Evolutionary conservation across 2,113 vertebrate genomes (phyloP).

Genomic region (Odontophorus gujanensis): DNA sequence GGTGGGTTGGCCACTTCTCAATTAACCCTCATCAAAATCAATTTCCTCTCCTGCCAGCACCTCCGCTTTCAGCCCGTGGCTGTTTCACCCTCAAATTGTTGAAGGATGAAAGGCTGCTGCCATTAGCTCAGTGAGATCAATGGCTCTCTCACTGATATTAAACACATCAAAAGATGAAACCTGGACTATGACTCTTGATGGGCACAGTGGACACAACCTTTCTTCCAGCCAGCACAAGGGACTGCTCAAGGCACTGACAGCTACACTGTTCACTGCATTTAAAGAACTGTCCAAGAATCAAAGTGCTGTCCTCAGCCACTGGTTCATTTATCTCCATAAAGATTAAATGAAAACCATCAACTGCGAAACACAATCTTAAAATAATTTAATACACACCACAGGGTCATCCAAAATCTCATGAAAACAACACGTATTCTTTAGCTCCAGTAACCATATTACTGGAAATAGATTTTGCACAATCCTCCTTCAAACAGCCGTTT

Average conservation of each 20-base stretch:
- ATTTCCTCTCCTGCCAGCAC: background rate
- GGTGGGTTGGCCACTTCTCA: background rate
- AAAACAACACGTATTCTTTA: conserved; percentile 48
- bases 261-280: background rate
- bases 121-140: background rate
- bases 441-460: conserved; percentile 65
- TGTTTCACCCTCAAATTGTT: background rate
- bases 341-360: background rate
- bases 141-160: background rate
- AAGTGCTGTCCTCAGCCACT: background rate
- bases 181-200: background rate
- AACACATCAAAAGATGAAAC: background rate
- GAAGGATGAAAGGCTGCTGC: background rate
- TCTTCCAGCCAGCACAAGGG: background rate
- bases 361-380: background rate
- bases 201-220: background rate
- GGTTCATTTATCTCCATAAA: background rate
- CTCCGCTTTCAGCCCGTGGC: background rate
- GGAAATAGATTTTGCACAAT: conserved; percentile 72
- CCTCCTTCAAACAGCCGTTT: conserved; percentile 72
- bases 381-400: conserved; percentile 36
- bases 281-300: background rate
- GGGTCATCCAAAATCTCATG: conserved; percentile 19
- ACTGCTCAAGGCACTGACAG: background rate
- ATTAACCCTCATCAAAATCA: background rate